phyloP scores from a whole-genome alignment of 2,113 vertebrate species.

The Sprattus sprattus region DNA sequence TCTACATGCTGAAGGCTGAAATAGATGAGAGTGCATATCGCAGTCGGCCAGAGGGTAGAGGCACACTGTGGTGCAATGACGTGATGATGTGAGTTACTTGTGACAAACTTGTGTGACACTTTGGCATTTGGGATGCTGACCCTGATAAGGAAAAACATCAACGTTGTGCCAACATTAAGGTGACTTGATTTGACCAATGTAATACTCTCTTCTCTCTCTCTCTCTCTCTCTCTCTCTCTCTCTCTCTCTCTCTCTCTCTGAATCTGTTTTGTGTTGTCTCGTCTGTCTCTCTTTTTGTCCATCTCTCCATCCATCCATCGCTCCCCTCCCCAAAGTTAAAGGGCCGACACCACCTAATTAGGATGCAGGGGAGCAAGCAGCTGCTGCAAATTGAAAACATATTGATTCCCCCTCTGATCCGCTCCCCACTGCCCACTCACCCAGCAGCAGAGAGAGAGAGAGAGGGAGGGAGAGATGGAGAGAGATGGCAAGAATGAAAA shows the following conservation, averaged over 20 bases:
- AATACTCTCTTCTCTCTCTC: not conserved
- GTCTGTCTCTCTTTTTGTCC: constrained; percentile 1
- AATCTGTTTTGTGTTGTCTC: not conserved
- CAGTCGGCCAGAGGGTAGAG: not conserved
- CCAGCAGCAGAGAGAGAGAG: not conserved
- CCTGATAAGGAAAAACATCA: not conserved
- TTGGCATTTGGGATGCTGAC: too few relatives aligned
- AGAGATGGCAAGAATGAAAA: not conserved
- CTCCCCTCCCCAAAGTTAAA: not conserved
- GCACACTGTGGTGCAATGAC: not conserved
- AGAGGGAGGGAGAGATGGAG: not conserved
- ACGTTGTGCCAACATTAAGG: not conserved
- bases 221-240: not conserved
- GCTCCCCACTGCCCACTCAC: not conserved
- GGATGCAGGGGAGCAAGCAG: constrained; percentile 7
- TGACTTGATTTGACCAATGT: not conserved
- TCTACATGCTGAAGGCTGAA: too few relatives aligned
- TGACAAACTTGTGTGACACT: too few relatives aligned
- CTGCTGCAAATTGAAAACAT: constrained; percentile 16
- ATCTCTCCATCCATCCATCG: constrained; percentile 15
- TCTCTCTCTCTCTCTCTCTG: not conserved
- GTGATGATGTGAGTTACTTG: too few relatives aligned
- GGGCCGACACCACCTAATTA: not conserved
- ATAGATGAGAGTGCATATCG: not conserved
- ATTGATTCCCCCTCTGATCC: constrained; percentile 13